Base-by-base conservation (phyloP, 2,888 invertebrate genomes). In the Xestia rhomboidea region DNA sequence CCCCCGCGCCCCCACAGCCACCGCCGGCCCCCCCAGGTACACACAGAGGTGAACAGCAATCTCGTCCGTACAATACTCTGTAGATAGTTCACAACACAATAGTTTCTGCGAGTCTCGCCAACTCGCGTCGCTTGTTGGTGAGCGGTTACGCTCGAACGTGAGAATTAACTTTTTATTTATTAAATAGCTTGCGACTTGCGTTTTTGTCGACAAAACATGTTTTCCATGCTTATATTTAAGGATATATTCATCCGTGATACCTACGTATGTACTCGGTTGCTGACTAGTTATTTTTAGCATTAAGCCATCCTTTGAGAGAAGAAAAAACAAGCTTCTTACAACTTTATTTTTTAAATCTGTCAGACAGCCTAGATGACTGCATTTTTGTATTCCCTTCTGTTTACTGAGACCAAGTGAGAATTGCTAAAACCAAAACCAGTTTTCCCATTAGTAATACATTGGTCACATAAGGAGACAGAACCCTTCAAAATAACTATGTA, bases 1-100 rank as follows among this genome's bases (percentile, higher is more conserved):
- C 83, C 86, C 86, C 84, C 88, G 85, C 88, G 68, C 67, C 51
- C 82, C 83, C 83, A 83, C 87, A 79, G 76, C 81, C 84, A 27
- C 77, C 87, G 87, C 81, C 83, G 86, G 86, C 88, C 87, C 89
- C 90, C 90, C 89, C 92, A 92, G 92, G 93, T 93, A 92, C 90
- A 91, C 90, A 91, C 89, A 88, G 90, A 93, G 92, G 93, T 92
- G 91, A 93, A 93, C 93, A 93, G 91, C 93, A 95, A 95, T 94
- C 94, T 94, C 94, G 91, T 91, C 92, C 93, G 91, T 91, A 92
- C 94, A 92, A 92, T 92, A 92, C 93, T 89, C 89, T 79, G 89
- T 88, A 88, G 88, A 88, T 88, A 89, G 90, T 92, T 90, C 87
- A 87, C 87, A 89, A 91, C 91, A 91, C 91, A 91, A 91, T 92